Evolutionary conservation across 2,888 invertebrate genomes (phyloP).

Genomic region (Cerceris ruficornis): DNA sequence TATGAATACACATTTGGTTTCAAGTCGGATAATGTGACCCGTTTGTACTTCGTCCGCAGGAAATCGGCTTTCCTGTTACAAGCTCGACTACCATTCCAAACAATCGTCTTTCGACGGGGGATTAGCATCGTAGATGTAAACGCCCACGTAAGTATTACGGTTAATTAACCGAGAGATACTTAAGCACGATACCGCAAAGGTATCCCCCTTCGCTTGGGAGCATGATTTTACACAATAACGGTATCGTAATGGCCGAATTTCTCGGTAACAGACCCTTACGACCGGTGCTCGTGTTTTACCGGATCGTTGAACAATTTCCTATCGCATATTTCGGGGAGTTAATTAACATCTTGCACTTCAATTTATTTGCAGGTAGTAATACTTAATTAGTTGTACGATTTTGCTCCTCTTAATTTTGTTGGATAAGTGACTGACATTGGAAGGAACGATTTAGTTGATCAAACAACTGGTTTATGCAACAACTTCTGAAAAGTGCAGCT

Average conservation of each 20-base stretch:
- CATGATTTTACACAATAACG: background rate
- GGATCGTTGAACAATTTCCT: background rate
- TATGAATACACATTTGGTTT: conserved; percentile 12
- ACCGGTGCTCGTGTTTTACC: background rate
- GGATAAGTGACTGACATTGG: no score
- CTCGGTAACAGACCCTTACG: background rate
- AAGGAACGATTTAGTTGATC: no score
- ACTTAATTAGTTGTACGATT: no score
- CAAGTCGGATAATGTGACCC: background rate
- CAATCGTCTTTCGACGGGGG: conserved; percentile 27
- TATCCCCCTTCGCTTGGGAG: background rate
- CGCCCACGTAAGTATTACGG: conserved; percentile 30
- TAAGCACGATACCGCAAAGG: conserved; percentile 4
- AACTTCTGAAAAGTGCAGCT: no score
- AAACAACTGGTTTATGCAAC: no score
- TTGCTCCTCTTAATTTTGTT: no score
- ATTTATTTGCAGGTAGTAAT: no score
- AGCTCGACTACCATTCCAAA: conserved; percentile 18
- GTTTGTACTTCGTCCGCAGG: conserved; percentile 27
- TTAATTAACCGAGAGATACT: conserved; percentile 38
- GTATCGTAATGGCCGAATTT: background rate
- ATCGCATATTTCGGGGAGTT: background rate
- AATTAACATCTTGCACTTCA: no score
- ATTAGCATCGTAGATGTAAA: conserved; percentile 32
- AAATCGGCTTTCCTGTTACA: conserved; percentile 43